Percentiles rank a stretch among this genome's conserved stretches.
phyloP scores from a whole-genome alignment of 2,797 vertebrate species.

The Falco peregrinus region DNA sequence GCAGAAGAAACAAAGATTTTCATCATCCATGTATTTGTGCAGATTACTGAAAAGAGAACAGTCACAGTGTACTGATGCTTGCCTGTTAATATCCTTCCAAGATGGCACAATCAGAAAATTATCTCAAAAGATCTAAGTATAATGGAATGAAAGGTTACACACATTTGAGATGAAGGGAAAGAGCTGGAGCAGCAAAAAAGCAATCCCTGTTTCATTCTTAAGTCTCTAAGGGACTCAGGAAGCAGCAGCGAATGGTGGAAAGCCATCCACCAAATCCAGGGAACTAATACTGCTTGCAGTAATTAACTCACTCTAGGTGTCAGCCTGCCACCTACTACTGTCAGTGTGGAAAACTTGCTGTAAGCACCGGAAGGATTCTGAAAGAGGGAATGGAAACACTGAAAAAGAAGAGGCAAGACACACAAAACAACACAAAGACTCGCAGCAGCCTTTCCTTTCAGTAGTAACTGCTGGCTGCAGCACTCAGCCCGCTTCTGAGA shows the following conservation, averaged over 20 bases:
- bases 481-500: not conserved
- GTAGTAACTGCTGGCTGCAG: not conserved
- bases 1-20: constrained; percentile 16
- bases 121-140: constrained; percentile 3
- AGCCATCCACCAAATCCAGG: constrained; percentile 1
- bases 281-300: not conserved
- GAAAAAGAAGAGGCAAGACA: not conserved
- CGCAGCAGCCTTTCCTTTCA: not conserved
- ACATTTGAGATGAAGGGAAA: not conserved
- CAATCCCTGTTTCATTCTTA: not conserved
- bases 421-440: not conserved
- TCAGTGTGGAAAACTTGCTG: not conserved
- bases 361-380: not conserved
- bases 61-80: not conserved
- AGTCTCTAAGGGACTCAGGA: not conserved
- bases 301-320: not conserved
- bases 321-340: not conserved
- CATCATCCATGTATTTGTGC: not conserved
- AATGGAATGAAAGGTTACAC: constrained; percentile 1
- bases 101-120: constrained; percentile 8
- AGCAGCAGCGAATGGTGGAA: constrained; percentile 1
- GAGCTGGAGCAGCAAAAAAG: constrained; percentile 1
- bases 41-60: not conserved
- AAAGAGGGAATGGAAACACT: not conserved
- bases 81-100: constrained; percentile 15